phyloP scores from a whole-genome alignment of 2,888 invertebrate species.

The Pandemis cinnamomeana region DNA sequence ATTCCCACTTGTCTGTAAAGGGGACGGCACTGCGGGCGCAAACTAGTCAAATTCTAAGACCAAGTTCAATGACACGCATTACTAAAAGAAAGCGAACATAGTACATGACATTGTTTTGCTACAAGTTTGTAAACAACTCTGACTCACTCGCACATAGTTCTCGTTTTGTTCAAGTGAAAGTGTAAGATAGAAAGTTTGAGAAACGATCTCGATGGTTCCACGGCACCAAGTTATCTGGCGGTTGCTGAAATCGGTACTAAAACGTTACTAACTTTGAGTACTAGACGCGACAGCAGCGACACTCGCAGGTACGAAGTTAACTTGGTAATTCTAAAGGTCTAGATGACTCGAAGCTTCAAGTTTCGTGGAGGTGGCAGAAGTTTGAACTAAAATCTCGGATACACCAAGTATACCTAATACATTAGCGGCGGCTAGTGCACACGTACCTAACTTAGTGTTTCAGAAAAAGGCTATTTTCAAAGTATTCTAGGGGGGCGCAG shows the following conservation, averaged over 20 bases:
- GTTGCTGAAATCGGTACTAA: constrained; percentile 8
- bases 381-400: not conserved
- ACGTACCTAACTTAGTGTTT: too few relatives aligned
- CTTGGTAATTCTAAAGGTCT: not conserved
- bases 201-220: constrained; percentile 60
- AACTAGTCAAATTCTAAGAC: not conserved
- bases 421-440: too few relatives aligned
- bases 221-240: constrained; percentile 30
- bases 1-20: too few relatives aligned
- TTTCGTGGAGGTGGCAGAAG: not conserved
- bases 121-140: constrained; percentile 51
- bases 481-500: too few relatives aligned
- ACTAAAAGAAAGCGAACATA: constrained; percentile 23
- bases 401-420: too few relatives aligned
- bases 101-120: constrained; percentile 27
- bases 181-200: constrained; percentile 65
- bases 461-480: too few relatives aligned
- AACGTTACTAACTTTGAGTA: not conserved
- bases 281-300: not conserved
- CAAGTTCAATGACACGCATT: constrained; percentile 23
- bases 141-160: constrained; percentile 56
- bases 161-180: constrained; percentile 73
- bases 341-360: too few relatives aligned
- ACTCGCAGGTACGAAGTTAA: not conserved
- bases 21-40: too few relatives aligned